A percentile compares a stretch with the other conserved stretches of the same genome.
These are phyloP conservation scores for Dicaeum eximium DNA, from an alignment of 2,113 vertebrate genomes.

Conservation along the genomic window DNA sequence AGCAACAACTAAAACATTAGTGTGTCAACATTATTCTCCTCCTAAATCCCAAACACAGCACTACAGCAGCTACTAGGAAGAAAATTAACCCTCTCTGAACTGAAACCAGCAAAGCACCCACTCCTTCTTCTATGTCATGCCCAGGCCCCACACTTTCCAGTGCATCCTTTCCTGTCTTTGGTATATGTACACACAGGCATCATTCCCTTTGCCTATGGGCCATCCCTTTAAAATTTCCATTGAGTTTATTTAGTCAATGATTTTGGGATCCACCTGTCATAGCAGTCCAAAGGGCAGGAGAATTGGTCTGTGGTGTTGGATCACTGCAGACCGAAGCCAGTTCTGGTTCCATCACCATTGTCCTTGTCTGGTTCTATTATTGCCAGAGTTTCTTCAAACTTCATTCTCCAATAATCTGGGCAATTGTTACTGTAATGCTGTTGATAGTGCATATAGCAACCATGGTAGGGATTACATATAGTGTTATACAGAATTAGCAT, in stretches of 20 bases:
- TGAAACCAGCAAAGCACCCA: not conserved
- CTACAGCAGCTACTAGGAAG: not conserved
- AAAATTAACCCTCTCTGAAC: not conserved
- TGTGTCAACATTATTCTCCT: not conserved
- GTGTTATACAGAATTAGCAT: not conserved
- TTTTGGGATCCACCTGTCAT: not conserved
- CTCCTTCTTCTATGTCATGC: not conserved
- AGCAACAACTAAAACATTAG: not conserved
- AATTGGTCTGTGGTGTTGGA: not conserved
- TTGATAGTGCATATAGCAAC: not conserved
- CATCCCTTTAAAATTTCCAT: not conserved
- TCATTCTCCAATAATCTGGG: not conserved
- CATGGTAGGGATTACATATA: not conserved
- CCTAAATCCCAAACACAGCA: not conserved
- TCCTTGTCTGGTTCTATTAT: not conserved
- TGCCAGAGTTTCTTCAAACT: not conserved
- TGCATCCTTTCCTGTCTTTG: not conserved
- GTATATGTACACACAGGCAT: not conserved
- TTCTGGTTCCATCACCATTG: not conserved
- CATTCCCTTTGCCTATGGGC: not conserved
- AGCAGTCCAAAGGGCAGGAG: not conserved
- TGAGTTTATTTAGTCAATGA: not conserved
- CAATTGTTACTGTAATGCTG: not conserved
- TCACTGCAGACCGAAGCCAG: fast-evolving
- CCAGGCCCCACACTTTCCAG: not conserved